Evolutionary conservation across 2,797 vertebrate species (phyloP).

Genomic region (Ceryle rudis): DNA sequence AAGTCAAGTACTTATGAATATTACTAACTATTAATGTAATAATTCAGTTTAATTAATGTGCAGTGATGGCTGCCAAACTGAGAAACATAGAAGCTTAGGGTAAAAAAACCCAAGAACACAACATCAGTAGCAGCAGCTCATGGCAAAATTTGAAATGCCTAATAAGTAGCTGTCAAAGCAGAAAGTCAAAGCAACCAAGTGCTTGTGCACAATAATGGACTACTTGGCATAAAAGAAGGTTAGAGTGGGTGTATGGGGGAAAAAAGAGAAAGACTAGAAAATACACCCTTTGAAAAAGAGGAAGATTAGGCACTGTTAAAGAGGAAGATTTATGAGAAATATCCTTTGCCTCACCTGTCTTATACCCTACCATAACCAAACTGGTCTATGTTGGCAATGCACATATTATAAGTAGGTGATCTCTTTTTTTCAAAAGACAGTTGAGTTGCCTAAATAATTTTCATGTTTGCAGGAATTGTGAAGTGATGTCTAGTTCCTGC

Average conservation of each 20-base stretch:
- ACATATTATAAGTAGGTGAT: background rate
- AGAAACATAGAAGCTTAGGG: background rate
- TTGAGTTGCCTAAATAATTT: background rate
- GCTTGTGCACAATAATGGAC: background rate
- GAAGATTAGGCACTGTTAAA: background rate
- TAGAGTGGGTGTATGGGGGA: background rate
- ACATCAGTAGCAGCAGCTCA: background rate
- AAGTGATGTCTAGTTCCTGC: background rate
- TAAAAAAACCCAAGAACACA: background rate
- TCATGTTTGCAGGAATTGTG: background rate
- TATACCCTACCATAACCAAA: background rate
- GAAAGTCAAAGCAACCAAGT: background rate
- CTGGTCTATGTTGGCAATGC: background rate
- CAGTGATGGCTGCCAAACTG: background rate
- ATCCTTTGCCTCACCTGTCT: background rate
- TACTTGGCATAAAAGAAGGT: background rate
- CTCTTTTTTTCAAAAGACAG: background rate
- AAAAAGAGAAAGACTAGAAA: background rate
- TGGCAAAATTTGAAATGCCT: conserved; percentile 34
- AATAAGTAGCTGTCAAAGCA: conserved; percentile 49
- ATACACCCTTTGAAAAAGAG: background rate
- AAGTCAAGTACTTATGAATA: conserved; percentile 25
- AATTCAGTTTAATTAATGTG: conserved; percentile 1
- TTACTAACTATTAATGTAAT: conserved; percentile 36
- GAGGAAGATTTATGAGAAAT: background rate